Conservation (phyloP, 2,113 vertebrate species). For the Notiomystis cincta region DNA sequence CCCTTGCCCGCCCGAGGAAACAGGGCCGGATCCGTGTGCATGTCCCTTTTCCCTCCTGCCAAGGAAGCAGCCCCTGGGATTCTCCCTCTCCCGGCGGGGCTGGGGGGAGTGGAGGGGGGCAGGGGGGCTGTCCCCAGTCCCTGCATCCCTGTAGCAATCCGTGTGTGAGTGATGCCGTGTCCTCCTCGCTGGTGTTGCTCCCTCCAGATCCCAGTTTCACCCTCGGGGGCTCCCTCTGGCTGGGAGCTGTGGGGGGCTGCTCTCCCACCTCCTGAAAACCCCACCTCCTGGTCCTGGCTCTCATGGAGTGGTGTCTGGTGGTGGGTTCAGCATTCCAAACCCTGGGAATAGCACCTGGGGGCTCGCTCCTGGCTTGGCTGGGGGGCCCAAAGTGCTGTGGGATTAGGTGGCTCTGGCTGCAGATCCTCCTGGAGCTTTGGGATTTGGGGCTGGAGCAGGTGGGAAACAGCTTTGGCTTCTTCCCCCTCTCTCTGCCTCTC, state of each 20-base stretch:
- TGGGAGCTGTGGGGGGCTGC: background rate
- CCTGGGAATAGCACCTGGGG: background rate
- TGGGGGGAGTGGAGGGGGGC: background rate
- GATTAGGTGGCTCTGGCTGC: background rate
- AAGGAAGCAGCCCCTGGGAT: background rate
- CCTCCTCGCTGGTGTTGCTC: background rate
- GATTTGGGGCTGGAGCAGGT: background rate
- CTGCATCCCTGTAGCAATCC: background rate
- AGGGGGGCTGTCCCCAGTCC: background rate
- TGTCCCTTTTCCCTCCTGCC: background rate
- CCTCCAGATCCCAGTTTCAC: background rate
- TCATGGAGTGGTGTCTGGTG: rapidly evolving
- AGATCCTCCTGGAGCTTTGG: background rate
- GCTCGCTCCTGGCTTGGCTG: rapidly evolving
- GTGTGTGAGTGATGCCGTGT: background rate
- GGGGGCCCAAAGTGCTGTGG: background rate
- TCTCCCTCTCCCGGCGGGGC: rapidly evolving
- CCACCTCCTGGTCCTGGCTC: background rate
- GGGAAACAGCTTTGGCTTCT: background rate
- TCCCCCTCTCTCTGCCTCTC: background rate
- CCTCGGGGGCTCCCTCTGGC: background rate
- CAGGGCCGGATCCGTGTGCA: background rate
- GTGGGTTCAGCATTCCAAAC: background rate
- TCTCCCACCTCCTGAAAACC: background rate
- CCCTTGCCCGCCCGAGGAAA: background rate